A percentile compares a stretch with the other conserved stretches of the same genome.
Conservation (phyloP, 2,888 invertebrate genomes). For the Drosophila longiperda region DNA sequence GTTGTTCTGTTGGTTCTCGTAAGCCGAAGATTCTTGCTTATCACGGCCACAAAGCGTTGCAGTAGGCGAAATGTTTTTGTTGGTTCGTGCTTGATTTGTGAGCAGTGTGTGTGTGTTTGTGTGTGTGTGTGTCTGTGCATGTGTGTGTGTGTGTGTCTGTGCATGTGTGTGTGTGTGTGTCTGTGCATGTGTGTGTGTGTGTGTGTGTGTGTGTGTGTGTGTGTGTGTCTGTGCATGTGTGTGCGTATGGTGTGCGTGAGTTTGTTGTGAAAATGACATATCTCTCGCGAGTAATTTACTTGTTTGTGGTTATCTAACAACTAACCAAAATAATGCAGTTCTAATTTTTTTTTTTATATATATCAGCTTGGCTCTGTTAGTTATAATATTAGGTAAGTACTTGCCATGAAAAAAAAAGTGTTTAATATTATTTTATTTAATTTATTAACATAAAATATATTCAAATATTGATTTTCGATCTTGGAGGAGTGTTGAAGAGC, state of each 20-base stretch:
- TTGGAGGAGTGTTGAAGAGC: not conserved
- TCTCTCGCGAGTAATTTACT: not conserved
- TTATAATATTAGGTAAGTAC: not conserved
- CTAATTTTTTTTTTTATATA: not conserved
- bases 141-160: conserved; percentile 2
- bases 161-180: conserved; percentile 29
- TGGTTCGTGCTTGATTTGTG: conserved; percentile 68
- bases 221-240: conserved; percentile 2
- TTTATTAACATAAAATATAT: not conserved
- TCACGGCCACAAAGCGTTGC: conserved; percentile 46
- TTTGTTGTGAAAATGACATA: not conserved
- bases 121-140: conserved; percentile 18
- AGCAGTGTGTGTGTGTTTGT: conserved; percentile 26
- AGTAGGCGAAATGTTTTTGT: conserved; percentile 48
- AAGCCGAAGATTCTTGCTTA: conserved; percentile 63
- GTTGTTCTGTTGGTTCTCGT: conserved; percentile 13
- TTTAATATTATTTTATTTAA: not conserved
- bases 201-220: conserved; percentile 18
- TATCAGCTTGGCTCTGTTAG: no score
- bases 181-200: conserved; percentile 22
- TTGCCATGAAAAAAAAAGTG: not conserved
- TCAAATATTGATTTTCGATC: not conserved
- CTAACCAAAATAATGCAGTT: not conserved
- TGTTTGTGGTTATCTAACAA: not conserved
- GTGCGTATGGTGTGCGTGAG: conserved; percentile 26